Percentiles rank a stretch among this genome's conserved stretches.
phyloP scores from a whole-genome alignment of 2,888 invertebrate genomes.

The Perdita meconis region DNA sequence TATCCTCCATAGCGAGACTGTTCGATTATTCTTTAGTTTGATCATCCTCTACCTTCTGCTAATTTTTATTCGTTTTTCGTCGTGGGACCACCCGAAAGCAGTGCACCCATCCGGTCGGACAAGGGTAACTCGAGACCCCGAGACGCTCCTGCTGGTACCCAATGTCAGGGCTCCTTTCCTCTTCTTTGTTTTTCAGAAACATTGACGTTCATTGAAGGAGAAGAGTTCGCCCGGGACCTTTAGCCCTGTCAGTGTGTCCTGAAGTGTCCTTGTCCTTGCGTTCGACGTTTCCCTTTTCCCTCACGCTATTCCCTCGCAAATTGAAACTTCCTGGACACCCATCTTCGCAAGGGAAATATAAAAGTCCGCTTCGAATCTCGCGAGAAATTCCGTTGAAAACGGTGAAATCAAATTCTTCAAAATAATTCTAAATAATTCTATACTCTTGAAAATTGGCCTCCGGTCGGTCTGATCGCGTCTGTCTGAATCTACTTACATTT shows the following conservation, averaged over 20 bases:
- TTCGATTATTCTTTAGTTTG: slow-evolving; percentile 9
- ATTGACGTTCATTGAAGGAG: slow-evolving; percentile 24
- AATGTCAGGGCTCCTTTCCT: slow-evolving; percentile 39
- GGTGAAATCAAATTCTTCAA: too few species aligned
- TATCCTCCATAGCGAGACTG: too few species aligned
- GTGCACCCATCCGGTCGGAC: slow-evolving; percentile 47
- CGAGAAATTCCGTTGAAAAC: too few species aligned
- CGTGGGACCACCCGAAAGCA: slow-evolving; percentile 73
- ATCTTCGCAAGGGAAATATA: too few species aligned
- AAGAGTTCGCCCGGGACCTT: slow-evolving; percentile 15
- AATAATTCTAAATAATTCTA: too few species aligned
- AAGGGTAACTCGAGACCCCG: slow-evolving; percentile 66
- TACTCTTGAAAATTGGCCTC: too few species aligned
- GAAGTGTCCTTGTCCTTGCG: not conserved
- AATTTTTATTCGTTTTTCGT: slow-evolving; percentile 21
- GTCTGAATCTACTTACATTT: not conserved
- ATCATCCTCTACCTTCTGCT: not conserved
- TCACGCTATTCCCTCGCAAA: not conserved
- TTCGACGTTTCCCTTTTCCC: too few species aligned
- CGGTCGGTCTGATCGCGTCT: too few species aligned
- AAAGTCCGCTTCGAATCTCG: too few species aligned
- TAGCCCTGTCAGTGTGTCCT: not conserved
- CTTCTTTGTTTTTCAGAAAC: slow-evolving; percentile 43
- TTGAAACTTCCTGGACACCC: too few species aligned
- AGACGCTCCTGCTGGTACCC: slow-evolving; percentile 53